Base-by-base conservation (phyloP, 2,888 invertebrate species). In the Tyria jacobaeae region DNA sequence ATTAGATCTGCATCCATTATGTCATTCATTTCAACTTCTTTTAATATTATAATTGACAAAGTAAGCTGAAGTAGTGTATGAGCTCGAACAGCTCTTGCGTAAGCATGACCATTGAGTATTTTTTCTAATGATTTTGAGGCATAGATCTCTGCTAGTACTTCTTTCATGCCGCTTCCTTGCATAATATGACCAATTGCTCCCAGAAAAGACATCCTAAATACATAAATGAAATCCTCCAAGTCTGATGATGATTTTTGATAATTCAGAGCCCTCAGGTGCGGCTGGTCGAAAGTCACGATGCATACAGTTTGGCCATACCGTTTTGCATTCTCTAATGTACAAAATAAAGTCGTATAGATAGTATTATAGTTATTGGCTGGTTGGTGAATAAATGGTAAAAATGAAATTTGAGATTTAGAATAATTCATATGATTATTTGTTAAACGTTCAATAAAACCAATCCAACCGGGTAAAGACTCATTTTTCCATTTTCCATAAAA, bases 281-380 rank as follows among this genome's bases (percentile, higher is more conserved):
- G 85, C 44, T 83, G 85, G 51, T 82, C 82, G 60, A 82, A 84
- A 53, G 82, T 83, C 10, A 82, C 67, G 12, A 83, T 65, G 59
- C 76, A 76, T 66, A 83, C 27, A 83, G 65, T 68, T 52, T 73
- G 71, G 54, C 60, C 60, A 76, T 70, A 75, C 15, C 66, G 66
- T 71, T 73, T 75, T 31, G 71, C 75, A 61, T 69, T 64, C 10
- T 72, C 52, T 71, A 73, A 67, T 25, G 60, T 54, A 54, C 60
- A 60, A 54, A 60, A 54, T 54, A 60, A 49, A 48, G 71, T 72
- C 37, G 73, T 75, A 47, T 72, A 72, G 10, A 73, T 66, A 27
- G 73, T 74, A 66, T 70, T 71, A 24, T 66, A 71, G 25, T 71
- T 73, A 69, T 69, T 73, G 4, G 71, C 67, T 51, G 73, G 71